Evolutionary conservation across 2,113 vertebrate genomes (phyloP).

Genomic region (Callionymus lyra): DNA sequence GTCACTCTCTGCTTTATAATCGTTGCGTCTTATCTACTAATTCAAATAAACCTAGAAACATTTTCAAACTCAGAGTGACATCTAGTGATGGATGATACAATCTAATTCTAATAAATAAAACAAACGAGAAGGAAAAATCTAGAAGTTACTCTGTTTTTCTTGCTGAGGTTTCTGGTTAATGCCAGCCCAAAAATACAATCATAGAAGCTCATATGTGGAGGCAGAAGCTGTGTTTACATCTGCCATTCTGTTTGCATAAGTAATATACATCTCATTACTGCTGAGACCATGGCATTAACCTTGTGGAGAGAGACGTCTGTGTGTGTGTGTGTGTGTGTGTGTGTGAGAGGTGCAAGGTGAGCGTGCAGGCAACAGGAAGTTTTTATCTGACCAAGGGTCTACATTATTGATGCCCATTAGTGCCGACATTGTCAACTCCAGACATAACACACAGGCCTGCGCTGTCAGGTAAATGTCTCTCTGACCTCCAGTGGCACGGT

Average conservation of each 20-base stretch:
- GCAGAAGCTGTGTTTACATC: background rate
- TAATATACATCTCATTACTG: conserved; percentile 15
- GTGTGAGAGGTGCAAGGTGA: conserved; percentile 9
- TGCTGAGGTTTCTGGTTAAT: background rate
- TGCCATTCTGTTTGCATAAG: conserved; percentile 1
- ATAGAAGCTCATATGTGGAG: conserved; percentile 6
- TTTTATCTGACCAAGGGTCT: conserved; percentile 44
- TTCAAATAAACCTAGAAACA: too few relatives aligned
- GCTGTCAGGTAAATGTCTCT: conserved; percentile 51
- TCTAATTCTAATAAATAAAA: too few relatives aligned
- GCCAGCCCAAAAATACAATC: conserved; percentile 3
- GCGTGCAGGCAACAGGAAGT: conserved; percentile 27
- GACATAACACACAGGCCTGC: conserved; percentile 29
- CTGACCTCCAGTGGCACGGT: conserved; percentile 43
- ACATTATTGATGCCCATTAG: conserved; percentile 67
- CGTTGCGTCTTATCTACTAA: too few relatives aligned
- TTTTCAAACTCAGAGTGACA: too few relatives aligned
- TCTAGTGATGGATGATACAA: too few relatives aligned
- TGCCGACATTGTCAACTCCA: conserved; percentile 47
- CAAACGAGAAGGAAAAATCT: too few relatives aligned
- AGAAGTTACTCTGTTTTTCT: too few relatives aligned
- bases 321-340: conserved; percentile 8
- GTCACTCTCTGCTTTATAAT: too few relatives aligned
- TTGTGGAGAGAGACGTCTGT: conserved; percentile 4
- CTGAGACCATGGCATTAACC: conserved; percentile 7